Base-by-base conservation (phyloP, 2,888 invertebrate genomes). In the Tetrapedia diversipes region DNA sequence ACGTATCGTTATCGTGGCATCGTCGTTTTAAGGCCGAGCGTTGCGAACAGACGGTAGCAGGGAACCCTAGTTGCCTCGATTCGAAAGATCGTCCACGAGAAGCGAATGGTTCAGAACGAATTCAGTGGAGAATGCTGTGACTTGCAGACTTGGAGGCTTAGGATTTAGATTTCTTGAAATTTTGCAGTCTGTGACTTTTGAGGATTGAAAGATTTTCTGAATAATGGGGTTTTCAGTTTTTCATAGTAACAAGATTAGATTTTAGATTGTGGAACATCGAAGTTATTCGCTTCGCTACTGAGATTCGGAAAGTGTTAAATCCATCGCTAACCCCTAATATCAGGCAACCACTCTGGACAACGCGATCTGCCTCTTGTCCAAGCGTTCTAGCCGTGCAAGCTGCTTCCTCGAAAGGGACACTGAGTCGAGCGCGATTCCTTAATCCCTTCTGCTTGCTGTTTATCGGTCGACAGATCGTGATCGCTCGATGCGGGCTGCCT, bases 401-500 rank as follows among this genome's bases (percentile, higher is more conserved):
- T 32, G 37, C 60, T 47, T 49, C 57, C 34, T 61, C 56, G 67
- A 72, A 67, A 64, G 54, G 70, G 71, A 76, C 64, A 64, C 73
- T 41, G 51, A 66, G 64, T 53, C 73, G 29, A 51, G 54, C 41
- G 49, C 65, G 76, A 66, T 75, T 69, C 68, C 73, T 80, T 80
- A 72, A 69, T 74, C 74, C 75, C 72, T 39, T 68, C 64, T 74
- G 66, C 54, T 32, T 32, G 34, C 64, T 69, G 77, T 77, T 86
- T 87, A 87, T 87, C 87, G 73, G 45, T 29, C 76, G 84, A 80
- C 85, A 83, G 86, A 87, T 87, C 87, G 82, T 82, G 85, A 86
- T 87, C 86, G 81, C 70, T 41, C 77, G 29, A 65, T 49, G 74
- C 63, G 67, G n/a, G 47, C 51, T 63, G 53, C 47, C 57, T 68